These are phyloP conservation scores for Eupithecia centaureata DNA, from an alignment of 2,888 invertebrate genomes.

Conservation along the genomic window DNA sequence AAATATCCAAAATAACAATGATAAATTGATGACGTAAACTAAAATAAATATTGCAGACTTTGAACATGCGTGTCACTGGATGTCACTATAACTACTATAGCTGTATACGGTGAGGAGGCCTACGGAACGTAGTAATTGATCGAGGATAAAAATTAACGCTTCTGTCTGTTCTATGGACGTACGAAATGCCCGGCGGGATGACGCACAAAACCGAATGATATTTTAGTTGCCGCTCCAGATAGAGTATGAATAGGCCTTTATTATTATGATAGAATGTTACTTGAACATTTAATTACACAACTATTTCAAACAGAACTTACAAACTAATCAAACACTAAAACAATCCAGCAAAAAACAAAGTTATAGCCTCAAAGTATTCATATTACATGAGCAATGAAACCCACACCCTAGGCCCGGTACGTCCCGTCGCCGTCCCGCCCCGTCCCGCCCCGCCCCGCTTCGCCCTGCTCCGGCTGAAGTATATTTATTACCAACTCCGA, in stretches of 20 bases:
- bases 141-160: too few species aligned
- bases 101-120: too few species aligned
- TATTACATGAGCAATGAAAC: slow-evolving; percentile 30
- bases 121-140: too few species aligned
- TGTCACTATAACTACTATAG: too few species aligned
- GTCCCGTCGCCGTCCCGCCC: not conserved
- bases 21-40: too few species aligned
- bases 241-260: not conserved
- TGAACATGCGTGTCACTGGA: too few species aligned
- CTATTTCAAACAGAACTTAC: slow-evolving; percentile 6
- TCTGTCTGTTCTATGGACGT: not conserved
- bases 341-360: slow-evolving; percentile 14
- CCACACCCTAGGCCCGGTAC: not conserved
- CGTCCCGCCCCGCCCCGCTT: not conserved
- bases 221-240: not conserved
- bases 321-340: slow-evolving; percentile 4
- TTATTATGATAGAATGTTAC: not conserved
- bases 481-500: slow-evolving; percentile 49
- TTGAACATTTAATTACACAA: not conserved
- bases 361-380: slow-evolving; percentile 36
- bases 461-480: slow-evolving; percentile 15
- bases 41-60: too few species aligned
- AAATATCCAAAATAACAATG: too few species aligned
- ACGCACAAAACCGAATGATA: not conserved
- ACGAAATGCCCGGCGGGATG: not conserved